Evolutionary conservation across 2,797 vertebrate genomes (phyloP), one percentile per base, ranked within the genome.

Genomic region (Rallus crepitans): DNA sequence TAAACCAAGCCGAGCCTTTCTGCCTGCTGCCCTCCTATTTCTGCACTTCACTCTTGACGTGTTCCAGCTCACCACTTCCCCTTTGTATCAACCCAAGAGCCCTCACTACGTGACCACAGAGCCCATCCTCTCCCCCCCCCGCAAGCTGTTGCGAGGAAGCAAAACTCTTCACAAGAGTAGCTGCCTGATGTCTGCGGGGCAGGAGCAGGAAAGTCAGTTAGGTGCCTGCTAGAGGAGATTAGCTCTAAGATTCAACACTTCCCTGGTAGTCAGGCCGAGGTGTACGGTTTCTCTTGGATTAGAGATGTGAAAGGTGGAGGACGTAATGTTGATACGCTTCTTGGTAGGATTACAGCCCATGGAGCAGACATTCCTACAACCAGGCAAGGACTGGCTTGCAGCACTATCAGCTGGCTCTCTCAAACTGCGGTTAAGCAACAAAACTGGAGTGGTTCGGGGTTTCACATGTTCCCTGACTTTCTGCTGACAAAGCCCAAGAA

Each of bases 391-490:
- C 30, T 37, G 53, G 57, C 60, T 63, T 47, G 20, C 65, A 68
- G 30, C 33, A 3, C 42, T 8, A 40, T 8, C 3, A 69, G 18
- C 53, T 42, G n/a, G 40, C n/a, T 81, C 56, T 53, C 69, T 39
- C 27, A 57, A 80, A 79, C 42, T 55, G 57, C 0, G 1, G 23
- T 55, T 87, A 55, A 60, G 82, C 59, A 56, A 37, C 0, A 2
- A 61, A 72, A 72, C 37, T 0, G 0, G 63, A 63, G 53, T 0
- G 0, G 40, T 25, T 55, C 17, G 12, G 69, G 72, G 45, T 27
- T 71, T 28, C 64, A 25, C 7, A 73, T 23, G 0, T 28, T 42
- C 28, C 10, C 53, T 13, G 23, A 35, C 50, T 79, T 65, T 39
- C 70, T 88, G 87, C 82, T 89, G 84, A 89, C 60, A 78, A 88